Evolutionary conservation across 2,797 vertebrate species (phyloP), one percentile per base, ranked within the genome.

Genomic region (Spatula versicolor): DNA sequence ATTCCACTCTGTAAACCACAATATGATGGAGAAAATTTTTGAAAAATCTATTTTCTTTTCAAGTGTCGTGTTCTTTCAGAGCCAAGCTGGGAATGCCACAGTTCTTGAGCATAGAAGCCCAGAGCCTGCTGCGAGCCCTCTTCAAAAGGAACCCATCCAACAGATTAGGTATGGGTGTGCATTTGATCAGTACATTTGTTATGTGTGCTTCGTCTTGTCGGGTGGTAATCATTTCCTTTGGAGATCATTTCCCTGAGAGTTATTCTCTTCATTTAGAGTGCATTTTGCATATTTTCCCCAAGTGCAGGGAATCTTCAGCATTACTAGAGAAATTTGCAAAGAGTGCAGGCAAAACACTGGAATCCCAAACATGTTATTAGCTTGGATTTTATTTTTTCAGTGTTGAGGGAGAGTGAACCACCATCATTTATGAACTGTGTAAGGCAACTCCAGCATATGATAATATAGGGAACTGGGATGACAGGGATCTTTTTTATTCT

Each of bases 61-160:
- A 96, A 97, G 93, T 93, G 73, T 77, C 71, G 39, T 94, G 68
- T 81, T 96, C 90, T 97, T 97, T 50, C 97, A 99, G 99, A 97
- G 99, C 99, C 84, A 99, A 99, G 97, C 98, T 99, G 93, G 99
- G 99, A 79, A 99, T 99, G 99, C 99, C 99, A 0, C 99, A 99
- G 96, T 99, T 99, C 95, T 97, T 99, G 95, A 99, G 99, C 84
- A 77, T 95, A 95, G 99, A 99, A 97, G 99, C 99, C 14, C 99
- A 99, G 97, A 98, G 99, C 97, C 98, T 99, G 96, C 97, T 99
- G 81, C 97, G 99, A 96, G 99, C 99, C 3, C 99, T 99, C 90
- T 99, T 99, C 98, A 99, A 99, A 97, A 98, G 99, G 96, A 99
- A 99, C 93, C 99, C 99, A 16, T 97, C 98, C 95, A 99, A 99